Percentiles rank a stretch among this genome's conserved stretches.
phyloP scores from a whole-genome alignment of 2,113 vertebrate genomes.

The Silurus meridionalis region DNA sequence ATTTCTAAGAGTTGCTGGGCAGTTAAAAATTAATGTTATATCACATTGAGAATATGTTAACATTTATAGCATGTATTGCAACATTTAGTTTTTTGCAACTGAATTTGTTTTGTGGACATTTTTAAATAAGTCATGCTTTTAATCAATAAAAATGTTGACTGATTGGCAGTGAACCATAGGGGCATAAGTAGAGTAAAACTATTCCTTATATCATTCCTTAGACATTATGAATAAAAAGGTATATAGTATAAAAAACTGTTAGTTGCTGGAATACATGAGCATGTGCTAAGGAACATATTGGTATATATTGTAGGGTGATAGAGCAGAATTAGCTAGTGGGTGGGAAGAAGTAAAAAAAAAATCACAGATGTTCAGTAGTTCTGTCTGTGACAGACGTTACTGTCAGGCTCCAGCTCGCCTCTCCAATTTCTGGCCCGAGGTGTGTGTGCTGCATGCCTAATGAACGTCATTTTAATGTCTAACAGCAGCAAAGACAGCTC shows the following conservation, averaged over 20 bases:
- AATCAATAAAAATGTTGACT: not conserved
- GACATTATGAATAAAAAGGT: not conserved
- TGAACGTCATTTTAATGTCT: conserved; percentile 41
- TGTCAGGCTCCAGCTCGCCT: conserved; percentile 26
- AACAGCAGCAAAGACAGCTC: conserved; percentile 1
- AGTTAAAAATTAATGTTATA: not conserved
- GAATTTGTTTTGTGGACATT: not conserved
- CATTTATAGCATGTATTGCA: not conserved
- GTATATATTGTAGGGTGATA: too few species aligned
- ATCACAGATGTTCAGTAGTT: conserved; percentile 30
- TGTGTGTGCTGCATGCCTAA: conserved; percentile 40
- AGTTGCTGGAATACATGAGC: not conserved
- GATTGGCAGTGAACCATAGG: not conserved
- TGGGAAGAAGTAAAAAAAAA: not conserved
- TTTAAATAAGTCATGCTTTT: not conserved
- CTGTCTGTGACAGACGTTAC: conserved; percentile 30
- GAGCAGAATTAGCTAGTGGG: not conserved
- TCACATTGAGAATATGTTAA: not conserved
- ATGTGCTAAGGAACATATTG: not conserved
- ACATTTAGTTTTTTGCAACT: not conserved
- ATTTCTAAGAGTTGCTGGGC: not conserved
- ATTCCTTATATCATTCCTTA: not conserved
- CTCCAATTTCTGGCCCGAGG: conserved; percentile 35
- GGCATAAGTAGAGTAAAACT: not conserved
- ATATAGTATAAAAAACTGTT: not conserved